Percentiles rank a stretch among this genome's conserved stretches.
Evolutionary conservation across 2,797 vertebrate genomes (phyloP).

Genomic region (Somateria mollissima): DNA sequence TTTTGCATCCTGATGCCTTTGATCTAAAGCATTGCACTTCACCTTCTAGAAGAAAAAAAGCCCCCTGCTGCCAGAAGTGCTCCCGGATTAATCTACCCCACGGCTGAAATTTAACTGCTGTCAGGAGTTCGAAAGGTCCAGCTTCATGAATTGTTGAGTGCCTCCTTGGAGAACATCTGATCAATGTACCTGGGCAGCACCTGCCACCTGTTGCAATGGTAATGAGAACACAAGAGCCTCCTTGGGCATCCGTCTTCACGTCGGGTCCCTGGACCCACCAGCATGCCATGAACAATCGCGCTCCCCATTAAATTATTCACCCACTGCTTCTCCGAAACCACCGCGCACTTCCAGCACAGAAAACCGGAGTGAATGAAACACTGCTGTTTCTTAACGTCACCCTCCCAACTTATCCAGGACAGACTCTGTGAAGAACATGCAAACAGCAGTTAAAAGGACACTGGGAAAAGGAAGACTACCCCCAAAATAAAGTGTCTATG

Average conservation of each 20-base stretch:
- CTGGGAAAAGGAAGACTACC: neutral
- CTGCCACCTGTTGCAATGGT: neutral
- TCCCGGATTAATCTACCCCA: neutral
- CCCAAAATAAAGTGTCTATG: neutral
- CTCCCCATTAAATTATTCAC: neutral
- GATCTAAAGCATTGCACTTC: neutral
- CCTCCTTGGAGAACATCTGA: neutral
- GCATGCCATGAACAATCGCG: rapidly evolving
- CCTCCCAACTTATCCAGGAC: neutral
- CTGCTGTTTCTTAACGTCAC: neutral
- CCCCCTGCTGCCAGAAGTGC: neutral
- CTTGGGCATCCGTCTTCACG: neutral
- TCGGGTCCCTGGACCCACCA: neutral
- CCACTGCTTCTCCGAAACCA: neutral
- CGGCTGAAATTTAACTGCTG: neutral
- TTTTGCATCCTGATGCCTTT: neutral
- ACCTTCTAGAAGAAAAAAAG: neutral
- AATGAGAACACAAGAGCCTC: neutral
- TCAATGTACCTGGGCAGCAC: neutral
- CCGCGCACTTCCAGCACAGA: neutral
- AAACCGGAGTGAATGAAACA: neutral
- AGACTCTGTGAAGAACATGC: neutral
- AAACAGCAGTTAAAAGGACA: neutral
- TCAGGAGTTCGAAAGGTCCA: neutral
- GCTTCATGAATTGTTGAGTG: neutral